phyloP scores from a whole-genome alignment of 2,113 vertebrate genomes.

The Crotalus tigris region DNA sequence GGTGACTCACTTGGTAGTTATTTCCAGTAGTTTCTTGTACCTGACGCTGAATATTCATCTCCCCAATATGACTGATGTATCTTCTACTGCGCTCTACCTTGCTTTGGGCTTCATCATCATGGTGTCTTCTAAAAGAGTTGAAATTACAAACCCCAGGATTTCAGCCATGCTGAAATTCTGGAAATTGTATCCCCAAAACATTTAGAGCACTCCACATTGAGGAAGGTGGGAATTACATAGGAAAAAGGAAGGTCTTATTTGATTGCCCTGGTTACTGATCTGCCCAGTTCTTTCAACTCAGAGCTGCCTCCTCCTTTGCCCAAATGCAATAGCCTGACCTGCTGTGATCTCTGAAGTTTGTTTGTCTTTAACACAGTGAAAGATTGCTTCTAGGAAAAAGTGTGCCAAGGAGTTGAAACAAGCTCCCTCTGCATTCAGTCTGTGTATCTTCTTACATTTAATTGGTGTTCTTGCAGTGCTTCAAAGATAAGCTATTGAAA shows the following conservation, averaged over 20 bases:
- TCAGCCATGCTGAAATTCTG: not conserved
- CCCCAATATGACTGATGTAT: not conserved
- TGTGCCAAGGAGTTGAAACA: constrained; percentile 1
- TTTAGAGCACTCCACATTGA: not conserved
- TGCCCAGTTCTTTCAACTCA: not conserved
- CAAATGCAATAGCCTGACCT: not conserved
- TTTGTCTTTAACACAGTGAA: not conserved
- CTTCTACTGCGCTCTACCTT: not conserved
- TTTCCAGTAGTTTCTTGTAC: not conserved
- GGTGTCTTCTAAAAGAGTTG: not conserved
- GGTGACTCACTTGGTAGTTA: not conserved
- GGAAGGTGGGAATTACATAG: not conserved
- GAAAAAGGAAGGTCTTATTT: not conserved
- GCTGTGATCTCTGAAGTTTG: not conserved
- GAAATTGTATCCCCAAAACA: not conserved
- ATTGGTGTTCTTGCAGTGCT: constrained; percentile 4
- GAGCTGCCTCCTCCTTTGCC: not conserved
- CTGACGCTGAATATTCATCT: not conserved
- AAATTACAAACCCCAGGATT: not conserved
- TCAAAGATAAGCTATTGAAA: constrained; percentile 26
- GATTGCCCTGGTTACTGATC: not conserved
- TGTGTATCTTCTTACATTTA: constrained; percentile 8
- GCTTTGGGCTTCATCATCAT: not conserved
- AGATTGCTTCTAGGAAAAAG: not conserved
- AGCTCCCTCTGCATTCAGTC: not conserved